These are phyloP conservation scores for Crepidodera aurea DNA, from an alignment of 2,888 invertebrate species.

Conservation along the genomic window DNA sequence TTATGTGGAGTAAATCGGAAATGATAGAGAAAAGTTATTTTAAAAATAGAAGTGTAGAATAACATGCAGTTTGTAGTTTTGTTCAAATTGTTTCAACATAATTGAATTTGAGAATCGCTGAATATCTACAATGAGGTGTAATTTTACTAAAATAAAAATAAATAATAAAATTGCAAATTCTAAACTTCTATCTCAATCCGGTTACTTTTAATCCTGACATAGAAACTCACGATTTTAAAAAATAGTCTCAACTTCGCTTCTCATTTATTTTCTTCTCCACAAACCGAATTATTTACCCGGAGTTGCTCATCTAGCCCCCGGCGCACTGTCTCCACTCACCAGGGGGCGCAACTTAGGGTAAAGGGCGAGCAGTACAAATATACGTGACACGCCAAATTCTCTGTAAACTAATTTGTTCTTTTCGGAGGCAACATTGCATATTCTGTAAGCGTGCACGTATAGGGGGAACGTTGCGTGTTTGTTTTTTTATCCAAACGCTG, in stretches of 20 bases:
- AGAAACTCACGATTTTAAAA: too few relatives aligned
- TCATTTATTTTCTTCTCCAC: neutral
- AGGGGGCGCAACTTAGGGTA: neutral
- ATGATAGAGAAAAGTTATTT: constrained; percentile 28
- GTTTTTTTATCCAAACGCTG: constrained; percentile 18
- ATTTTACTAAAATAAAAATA: too few relatives aligned
- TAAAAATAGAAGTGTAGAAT: constrained; percentile 1
- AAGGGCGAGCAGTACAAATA: constrained; percentile 23
- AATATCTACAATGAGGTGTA: too few relatives aligned
- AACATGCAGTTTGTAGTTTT: neutral
- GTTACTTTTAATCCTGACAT: too few relatives aligned
- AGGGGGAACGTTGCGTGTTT: constrained; percentile 19
- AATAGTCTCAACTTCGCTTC: neutral
- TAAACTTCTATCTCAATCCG: too few relatives aligned
- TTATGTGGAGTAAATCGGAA: constrained; percentile 21
- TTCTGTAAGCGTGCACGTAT: constrained; percentile 5
- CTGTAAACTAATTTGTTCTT: constrained; percentile 34
- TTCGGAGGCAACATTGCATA: constrained; percentile 14
- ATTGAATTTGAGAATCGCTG: neutral
- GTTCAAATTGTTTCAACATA: neutral
- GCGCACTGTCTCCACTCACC: neutral
- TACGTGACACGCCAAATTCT: constrained; percentile 30
- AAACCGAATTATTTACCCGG: constrained; percentile 13
- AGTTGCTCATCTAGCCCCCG: neutral
- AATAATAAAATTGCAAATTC: too few relatives aligned